Evolutionary conservation across 2,888 invertebrate genomes (phyloP), one percentile per base, ranked within the genome.

Genomic region (Agrypnus murinus): DNA sequence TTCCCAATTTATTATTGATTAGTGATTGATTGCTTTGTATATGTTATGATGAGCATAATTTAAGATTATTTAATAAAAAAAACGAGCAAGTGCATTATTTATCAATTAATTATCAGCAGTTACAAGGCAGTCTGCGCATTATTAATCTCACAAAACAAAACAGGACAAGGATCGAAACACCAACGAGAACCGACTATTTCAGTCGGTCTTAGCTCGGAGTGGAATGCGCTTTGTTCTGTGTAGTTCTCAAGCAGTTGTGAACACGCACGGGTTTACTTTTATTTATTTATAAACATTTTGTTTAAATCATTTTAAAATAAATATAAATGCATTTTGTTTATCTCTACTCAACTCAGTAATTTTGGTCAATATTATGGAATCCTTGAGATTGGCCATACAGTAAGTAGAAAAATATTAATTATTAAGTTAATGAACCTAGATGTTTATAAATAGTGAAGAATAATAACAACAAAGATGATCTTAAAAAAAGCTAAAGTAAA

Each of bases 221-320:
- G 46, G 53, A 60, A 70, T 65, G 58, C 55, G 65, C 58, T 58
- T 70, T 65, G 66, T 67, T 60, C 66, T 50, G 31, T 19, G 34
- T 31, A 7, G 14, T 17, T 60, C 38, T 60, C 14, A 19, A 45
- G 46, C 19, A 14, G 10, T 45, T 57, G 2, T 57, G 36, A n/a
- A 12, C 38, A 3, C 25, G 25, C 6, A 34, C 25, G 36, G 14
- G 5, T 8, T 53, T 36, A 31, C 12, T 12, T 31, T 31, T 31
- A 25, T 25, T 25, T 25, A n/a, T n/a, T n/a, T n/a, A n/a, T n/a
- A 10, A n/a, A 25, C 48, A 8, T 45, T 45, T 45, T 15, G 1
- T 14, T 45, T 1, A 14, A 17, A 45, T 7, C 17, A n/a, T n/a
- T n/a, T n/a, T n/a, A n/a, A n/a, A n/a, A n/a, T n/a, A n/a, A n/a